Conservation (phyloP, 2,113 vertebrate genomes). For the Pangasianodon hypophthalmus region DNA sequence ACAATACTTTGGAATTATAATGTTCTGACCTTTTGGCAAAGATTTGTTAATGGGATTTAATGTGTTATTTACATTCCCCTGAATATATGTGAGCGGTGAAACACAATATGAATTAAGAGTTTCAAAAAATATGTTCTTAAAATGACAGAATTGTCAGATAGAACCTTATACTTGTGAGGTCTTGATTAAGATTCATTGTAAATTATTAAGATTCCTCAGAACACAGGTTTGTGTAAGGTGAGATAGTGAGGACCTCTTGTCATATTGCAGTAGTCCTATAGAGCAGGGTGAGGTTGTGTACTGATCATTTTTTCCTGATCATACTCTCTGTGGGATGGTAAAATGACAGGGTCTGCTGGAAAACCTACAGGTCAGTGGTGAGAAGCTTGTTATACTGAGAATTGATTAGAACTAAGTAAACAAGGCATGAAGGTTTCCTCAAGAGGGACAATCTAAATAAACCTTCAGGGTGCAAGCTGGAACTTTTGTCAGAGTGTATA, state of each 20-base stretch:
- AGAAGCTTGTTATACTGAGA: background rate
- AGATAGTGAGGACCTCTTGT: background rate
- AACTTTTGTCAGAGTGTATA: background rate
- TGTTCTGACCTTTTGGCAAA: background rate
- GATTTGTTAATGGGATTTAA: background rate
- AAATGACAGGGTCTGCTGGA: background rate
- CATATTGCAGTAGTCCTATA: background rate
- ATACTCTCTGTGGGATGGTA: background rate
- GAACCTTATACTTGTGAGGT: background rate
- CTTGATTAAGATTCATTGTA: background rate
- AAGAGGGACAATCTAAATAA: background rate
- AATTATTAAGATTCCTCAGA: background rate
- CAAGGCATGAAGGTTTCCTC: background rate
- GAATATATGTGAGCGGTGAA: background rate
- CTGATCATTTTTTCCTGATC: background rate
- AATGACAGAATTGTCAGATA: background rate
- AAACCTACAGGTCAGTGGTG: background rate
- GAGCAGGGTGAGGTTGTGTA: background rate
- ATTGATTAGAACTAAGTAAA: background rate
- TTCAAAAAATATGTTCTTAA: too few relatives aligned
- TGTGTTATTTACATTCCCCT: background rate
- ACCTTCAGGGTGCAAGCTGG: background rate
- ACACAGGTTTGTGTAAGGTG: slow-evolving; percentile 6
- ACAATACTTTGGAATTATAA: background rate
- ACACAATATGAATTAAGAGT: too few relatives aligned